Evolutionary conservation across 2,797 vertebrate genomes (phyloP), one percentile per base, ranked within the genome.

Genomic region (Aulostomus chinensis): DNA sequence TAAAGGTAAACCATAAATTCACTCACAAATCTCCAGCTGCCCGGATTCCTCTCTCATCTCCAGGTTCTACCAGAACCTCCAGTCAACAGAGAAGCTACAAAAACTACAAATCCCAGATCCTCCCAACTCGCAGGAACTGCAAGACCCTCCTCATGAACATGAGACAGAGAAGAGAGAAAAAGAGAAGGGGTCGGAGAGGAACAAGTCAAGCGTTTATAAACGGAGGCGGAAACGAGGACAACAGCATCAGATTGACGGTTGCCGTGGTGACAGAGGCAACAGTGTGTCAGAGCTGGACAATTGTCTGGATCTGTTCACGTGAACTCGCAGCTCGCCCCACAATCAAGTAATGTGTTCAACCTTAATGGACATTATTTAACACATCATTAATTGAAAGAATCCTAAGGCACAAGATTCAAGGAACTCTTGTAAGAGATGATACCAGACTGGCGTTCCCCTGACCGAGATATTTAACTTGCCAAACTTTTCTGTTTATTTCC

Each of bases 21-120:
- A 7, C n/a, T n/a, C n/a, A n/a, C n/a, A n/a, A n/a, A n/a, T n/a
- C n/a, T n/a, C n/a, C n/a, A n/a, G n/a, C n/a, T n/a, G 15, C 8
- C 3, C 11, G 11, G 41, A 3, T 17, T 7, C 6, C 24, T 22
- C 32, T 6, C 0, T 32, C 16, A 2, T 40, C 5, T 34, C 6
- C 54, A 87, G 85, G 50, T 84, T 86, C 29, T 65, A 77, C 48
- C 56, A 69, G 53, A 81, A 71, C 40, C 66, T 87, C 4, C 76
- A 63, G 45, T 21, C 58, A 5, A 68, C 42, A 26, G 40, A 55
- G 17, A 37, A 49, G 49, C 4, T 33, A 8, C 50, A 53, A 20
- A 54, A 3, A 61, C 35, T 33, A 5, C 53, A 50, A 26, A 32
- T 66, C 45, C 48, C 58, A 46, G 63, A 50, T 11, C 2, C 18